Evolutionary conservation across 2,888 invertebrate genomes (phyloP).

Genomic region (Macrosiphum euphorbiae): DNA sequence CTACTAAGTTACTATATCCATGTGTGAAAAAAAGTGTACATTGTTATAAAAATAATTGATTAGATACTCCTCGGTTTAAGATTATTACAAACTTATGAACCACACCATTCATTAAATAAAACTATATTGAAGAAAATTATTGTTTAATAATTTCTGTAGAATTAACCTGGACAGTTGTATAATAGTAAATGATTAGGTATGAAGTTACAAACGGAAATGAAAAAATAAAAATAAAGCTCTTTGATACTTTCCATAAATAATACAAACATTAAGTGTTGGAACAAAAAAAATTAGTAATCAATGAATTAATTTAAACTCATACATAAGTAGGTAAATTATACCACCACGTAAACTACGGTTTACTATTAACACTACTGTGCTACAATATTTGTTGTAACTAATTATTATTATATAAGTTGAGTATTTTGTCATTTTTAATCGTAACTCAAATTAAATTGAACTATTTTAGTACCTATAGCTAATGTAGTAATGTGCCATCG

Average conservation of each 20-base stretch:
- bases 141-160: no score
- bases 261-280: not conserved
- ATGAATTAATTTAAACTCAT: not conserved
- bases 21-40: no score
- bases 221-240: not conserved
- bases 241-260: not conserved
- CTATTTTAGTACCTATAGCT: not conserved
- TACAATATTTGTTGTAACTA: not conserved
- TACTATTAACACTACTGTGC: not conserved
- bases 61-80: no score
- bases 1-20: not conserved
- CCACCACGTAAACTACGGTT: not conserved
- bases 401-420: not conserved
- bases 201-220: not conserved
- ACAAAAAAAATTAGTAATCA: not conserved
- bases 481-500: not conserved
- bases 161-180: no score
- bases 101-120: no score
- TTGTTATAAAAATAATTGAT: no score
- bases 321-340: not conserved
- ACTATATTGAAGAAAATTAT: no score
- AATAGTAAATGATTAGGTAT: no score
- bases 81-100: no score
- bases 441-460: not conserved
- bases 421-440: not conserved